These are phyloP conservation scores for Tholera decimalis DNA, from an alignment of 2,888 invertebrate species.

Conservation along the genomic window DNA sequence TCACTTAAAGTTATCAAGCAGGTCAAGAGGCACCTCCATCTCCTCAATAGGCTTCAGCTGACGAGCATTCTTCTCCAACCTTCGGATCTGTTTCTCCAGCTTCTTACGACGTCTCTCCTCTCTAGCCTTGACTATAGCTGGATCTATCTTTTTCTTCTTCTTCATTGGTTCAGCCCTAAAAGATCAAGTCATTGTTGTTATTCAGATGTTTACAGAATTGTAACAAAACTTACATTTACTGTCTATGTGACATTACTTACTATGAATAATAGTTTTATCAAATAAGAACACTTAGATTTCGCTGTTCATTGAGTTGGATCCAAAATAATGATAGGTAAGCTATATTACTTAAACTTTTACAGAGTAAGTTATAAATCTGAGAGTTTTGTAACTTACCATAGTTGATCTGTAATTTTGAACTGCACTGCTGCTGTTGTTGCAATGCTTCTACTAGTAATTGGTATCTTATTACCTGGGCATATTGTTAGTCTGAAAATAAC, in stretches of 20 bases:
- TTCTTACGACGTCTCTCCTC: conserved; percentile 96
- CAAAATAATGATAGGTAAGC: neutral
- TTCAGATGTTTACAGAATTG: too few species aligned
- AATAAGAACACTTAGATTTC: neutral
- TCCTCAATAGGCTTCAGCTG: conserved; percentile 98
- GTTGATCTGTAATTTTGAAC: conserved; percentile 83
- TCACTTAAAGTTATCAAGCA: conserved; percentile 93
- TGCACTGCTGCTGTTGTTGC: conserved; percentile 77
- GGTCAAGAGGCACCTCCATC: conserved; percentile 93
- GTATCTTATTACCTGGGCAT: conserved; percentile 70
- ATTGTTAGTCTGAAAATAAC: conserved; percentile 78
- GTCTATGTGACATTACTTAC: neutral
- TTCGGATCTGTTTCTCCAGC: conserved; percentile 96
- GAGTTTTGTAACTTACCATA: conserved; percentile 77
- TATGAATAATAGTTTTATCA: neutral
- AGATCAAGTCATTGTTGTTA: neutral
- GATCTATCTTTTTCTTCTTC: conserved; percentile 97
- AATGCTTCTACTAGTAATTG: conserved; percentile 75
- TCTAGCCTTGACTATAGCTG: conserved; percentile 94
- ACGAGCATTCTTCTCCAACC: conserved; percentile 95
- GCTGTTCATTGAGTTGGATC: neutral
- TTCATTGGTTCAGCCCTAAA: conserved; percentile 96
- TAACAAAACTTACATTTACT: neutral
- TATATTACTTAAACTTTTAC: neutral
- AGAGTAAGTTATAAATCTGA: neutral